Conservation (phyloP, 2,113 vertebrate species). For the Phycodurus eques region DNA sequence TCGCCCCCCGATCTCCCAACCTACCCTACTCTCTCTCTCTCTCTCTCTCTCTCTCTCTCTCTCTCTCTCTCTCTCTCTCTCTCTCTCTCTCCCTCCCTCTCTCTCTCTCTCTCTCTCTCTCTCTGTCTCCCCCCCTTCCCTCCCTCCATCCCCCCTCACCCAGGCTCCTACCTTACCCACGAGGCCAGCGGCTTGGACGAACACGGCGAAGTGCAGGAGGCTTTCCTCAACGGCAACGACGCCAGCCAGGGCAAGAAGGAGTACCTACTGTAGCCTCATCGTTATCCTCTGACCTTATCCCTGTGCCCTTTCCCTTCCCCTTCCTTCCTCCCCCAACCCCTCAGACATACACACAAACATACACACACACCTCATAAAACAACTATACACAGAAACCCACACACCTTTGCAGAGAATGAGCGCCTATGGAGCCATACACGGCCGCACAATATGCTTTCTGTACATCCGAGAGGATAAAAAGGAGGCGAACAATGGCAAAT, state of each 20-base stretch:
- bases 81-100: conserved; percentile 12
- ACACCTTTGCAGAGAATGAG: conserved; percentile 43
- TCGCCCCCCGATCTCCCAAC: conserved; percentile 34
- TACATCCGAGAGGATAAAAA: background rate
- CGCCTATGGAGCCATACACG: conserved; percentile 52
- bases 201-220: conserved; percentile 90
- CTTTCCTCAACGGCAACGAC: conserved; percentile 89
- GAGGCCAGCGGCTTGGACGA: conserved; percentile 91
- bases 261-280: conserved; percentile 84
- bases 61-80: conserved; percentile 8
- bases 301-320: conserved; percentile 33
- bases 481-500: conserved; percentile 5
- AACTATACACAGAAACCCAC: conserved; percentile 21
- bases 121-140: conserved; percentile 6
- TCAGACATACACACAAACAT: conserved; percentile 42
- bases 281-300: conserved; percentile 51
- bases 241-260: conserved; percentile 91
- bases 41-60: conserved; percentile 15
- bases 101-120: conserved; percentile 15
- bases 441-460: conserved; percentile 60
- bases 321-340: conserved; percentile 32
- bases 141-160: conserved; percentile 11
- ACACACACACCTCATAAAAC: conserved; percentile 17
- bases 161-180: conserved; percentile 91
- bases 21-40: conserved; percentile 1